Conservation (phyloP, 2,888 invertebrate genomes). For the Galerucella pusilla region DNA sequence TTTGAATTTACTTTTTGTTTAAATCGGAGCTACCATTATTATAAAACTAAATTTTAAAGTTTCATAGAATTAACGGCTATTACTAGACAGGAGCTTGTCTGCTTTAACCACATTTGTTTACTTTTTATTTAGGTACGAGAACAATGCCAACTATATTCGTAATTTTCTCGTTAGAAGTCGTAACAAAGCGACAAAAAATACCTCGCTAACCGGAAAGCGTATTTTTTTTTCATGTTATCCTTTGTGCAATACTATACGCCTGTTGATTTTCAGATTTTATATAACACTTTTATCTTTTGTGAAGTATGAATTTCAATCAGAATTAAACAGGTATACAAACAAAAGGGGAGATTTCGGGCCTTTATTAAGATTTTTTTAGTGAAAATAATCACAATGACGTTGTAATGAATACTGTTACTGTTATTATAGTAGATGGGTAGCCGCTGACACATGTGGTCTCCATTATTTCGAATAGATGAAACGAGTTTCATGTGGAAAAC, state of each 20-base stretch:
- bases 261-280: neutral
- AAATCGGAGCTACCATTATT: neutral
- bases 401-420: no score
- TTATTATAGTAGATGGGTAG: no score
- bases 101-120: neutral
- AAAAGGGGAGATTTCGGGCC: neutral
- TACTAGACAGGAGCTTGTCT: neutral
- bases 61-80: neutral
- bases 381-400: neutral
- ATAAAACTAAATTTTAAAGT: neutral
- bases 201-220: neutral
- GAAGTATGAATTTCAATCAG: neutral
- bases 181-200: neutral
- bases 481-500: no score
- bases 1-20: neutral
- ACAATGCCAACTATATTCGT: neutral
- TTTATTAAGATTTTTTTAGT: neutral
- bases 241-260: neutral
- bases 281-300: neutral
- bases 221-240: neutral
- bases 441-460: no score
- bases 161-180: slow-evolving; percentile 6
- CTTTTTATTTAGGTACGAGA: neutral
- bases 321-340: neutral
- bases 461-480: no score